These are phyloP conservation scores for Cotesia vestalis DNA, from an alignment of 1,140 invertebrate species.

Conservation along the genomic window DNA sequence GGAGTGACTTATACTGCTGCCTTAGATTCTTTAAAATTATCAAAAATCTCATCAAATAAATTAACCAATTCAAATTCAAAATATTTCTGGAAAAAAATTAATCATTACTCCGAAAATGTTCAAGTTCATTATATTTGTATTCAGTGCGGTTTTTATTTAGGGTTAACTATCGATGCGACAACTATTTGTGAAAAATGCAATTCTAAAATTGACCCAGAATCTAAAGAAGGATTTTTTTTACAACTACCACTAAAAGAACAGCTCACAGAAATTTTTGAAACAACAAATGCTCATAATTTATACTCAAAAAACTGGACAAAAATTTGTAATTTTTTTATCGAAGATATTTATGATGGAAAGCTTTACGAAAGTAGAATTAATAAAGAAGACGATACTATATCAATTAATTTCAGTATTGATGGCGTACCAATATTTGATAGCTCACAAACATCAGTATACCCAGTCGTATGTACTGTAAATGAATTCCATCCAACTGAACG, in stretches of 20 bases:
- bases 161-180: background rate
- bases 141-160: conserved; percentile 36
- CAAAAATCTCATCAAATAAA: too few species aligned
- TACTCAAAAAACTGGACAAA: conserved; percentile 26
- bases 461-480: conserved; percentile 36
- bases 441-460: conserved; percentile 31
- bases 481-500: conserved; percentile 33
- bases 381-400: conserved; percentile 33
- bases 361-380: conserved; percentile 28
- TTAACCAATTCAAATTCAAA: background rate
- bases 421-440: conserved; percentile 39
- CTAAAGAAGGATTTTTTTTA: background rate
- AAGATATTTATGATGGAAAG: conserved; percentile 40
- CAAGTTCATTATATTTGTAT: conserved; percentile 17
- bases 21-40: too few species aligned
- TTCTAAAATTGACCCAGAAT: too few species aligned
- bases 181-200: too few species aligned
- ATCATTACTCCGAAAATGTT: background rate
- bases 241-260: conserved; percentile 24
- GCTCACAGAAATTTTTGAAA: conserved; percentile 21
- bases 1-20: too few species aligned
- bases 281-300: conserved; percentile 17
- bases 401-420: conserved; percentile 39
- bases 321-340: conserved; percentile 32
- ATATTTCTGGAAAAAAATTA: background rate